Evolutionary conservation across 2,113 vertebrate genomes (phyloP).

Genomic region (Hypocryptadius cinnamomeus): DNA sequence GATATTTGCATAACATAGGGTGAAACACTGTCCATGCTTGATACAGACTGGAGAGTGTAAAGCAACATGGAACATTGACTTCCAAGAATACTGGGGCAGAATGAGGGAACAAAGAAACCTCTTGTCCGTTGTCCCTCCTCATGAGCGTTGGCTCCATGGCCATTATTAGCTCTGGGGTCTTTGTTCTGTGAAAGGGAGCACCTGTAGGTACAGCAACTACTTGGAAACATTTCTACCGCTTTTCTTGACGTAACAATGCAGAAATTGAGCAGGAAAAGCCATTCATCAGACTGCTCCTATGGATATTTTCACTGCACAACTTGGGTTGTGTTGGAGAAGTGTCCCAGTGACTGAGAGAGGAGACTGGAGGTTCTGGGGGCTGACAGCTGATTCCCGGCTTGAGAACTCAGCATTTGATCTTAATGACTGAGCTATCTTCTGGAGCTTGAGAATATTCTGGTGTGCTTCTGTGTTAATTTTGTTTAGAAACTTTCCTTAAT

Average conservation of each 20-base stretch:
- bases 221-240: background rate
- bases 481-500: background rate
- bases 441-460: background rate
- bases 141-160: background rate
- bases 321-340: background rate
- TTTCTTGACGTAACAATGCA: background rate
- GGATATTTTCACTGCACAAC: background rate
- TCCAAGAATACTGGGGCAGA: background rate
- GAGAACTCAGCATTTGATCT: background rate
- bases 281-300: background rate
- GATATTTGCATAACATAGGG: background rate
- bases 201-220: background rate
- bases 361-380: background rate
- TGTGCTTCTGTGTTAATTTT: background rate
- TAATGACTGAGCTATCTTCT: background rate
- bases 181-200: background rate
- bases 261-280: background rate
- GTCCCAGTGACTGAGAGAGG: background rate
- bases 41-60: background rate
- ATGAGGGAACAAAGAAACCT: background rate
- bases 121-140: fast-evolving
- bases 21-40: background rate
- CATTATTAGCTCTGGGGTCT: background rate
- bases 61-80: background rate
- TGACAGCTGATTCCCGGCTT: background rate